Conservation (phyloP, 2,113 vertebrate species). For the Tragulus kanchil region DNA sequence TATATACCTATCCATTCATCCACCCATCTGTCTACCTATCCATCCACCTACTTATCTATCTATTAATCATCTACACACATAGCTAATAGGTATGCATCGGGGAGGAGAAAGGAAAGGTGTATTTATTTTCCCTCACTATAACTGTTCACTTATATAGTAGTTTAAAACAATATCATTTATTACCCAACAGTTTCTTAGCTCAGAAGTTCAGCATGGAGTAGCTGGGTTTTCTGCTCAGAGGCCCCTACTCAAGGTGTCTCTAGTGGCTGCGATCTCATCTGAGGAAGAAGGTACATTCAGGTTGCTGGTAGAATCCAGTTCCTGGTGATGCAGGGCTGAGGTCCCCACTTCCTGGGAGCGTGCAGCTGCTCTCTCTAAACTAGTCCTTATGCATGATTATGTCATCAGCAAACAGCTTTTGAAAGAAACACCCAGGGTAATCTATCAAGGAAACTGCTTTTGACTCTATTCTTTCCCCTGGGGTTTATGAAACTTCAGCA, state of each 20-base stretch:
- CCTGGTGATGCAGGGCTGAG: not conserved
- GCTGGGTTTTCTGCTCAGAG: not conserved
- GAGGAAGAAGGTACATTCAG: not conserved
- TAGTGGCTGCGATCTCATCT: not conserved
- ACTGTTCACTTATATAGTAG: not conserved
- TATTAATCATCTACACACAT: not conserved
- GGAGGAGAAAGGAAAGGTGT: not conserved
- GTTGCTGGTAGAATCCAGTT: not conserved
- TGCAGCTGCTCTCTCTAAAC: not conserved
- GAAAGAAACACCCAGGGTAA: slow-evolving; percentile 76
- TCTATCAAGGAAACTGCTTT: slow-evolving; percentile 80
- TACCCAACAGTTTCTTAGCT: not conserved
- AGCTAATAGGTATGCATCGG: not conserved
- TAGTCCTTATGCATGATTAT: slow-evolving; percentile 49
- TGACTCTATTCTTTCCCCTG: slow-evolving; percentile 58
- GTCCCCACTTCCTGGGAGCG: not conserved
- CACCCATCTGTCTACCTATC: no score
- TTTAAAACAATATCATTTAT: not conserved
- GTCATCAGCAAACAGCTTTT: slow-evolving; percentile 60
- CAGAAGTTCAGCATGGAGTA: not conserved
- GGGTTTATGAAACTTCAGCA: slow-evolving; percentile 69
- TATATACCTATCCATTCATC: not conserved
- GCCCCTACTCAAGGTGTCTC: not conserved
- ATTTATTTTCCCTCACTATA: not conserved
- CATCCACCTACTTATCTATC: not conserved